Percentiles rank a stretch among this genome's conserved stretches.
phyloP scores from a whole-genome alignment of 1,140 invertebrate genomes.

The Drosophila tropicalis region DNA sequence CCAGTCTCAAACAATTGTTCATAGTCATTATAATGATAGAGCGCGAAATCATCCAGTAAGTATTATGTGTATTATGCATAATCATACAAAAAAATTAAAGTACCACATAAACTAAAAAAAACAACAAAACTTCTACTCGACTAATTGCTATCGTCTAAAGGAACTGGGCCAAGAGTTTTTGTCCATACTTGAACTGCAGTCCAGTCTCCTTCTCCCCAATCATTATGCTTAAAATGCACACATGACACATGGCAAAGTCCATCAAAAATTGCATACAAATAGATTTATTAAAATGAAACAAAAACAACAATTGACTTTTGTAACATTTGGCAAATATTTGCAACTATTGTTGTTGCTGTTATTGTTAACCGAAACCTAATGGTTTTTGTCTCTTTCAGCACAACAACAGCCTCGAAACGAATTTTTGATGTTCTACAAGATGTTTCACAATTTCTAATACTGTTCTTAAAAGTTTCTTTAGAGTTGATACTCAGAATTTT shows the following conservation, averaged over 20 bases:
- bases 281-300: slow-evolving; percentile 52
- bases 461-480: slow-evolving; percentile 57
- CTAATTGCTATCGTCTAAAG: slow-evolving; percentile 15
- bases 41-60: slow-evolving; percentile 76
- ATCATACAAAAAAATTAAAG: not conserved
- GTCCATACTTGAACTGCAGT: slow-evolving; percentile 52
- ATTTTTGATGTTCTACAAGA: slow-evolving; percentile 73
- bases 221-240: slow-evolving; percentile 48
- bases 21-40: slow-evolving; percentile 59
- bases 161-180: slow-evolving; percentile 62
- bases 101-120: not conserved
- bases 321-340: slow-evolving; percentile 46
- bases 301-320: slow-evolving; percentile 10
- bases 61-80: slow-evolving; percentile 13
- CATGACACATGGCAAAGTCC: slow-evolving; percentile 57
- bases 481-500: slow-evolving; percentile 47
- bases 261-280: slow-evolving; percentile 56
- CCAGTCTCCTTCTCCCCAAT: slow-evolving; percentile 35
- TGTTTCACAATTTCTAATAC: slow-evolving; percentile 61
- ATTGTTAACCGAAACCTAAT: slow-evolving; percentile 3
- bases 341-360: slow-evolving; percentile 14
- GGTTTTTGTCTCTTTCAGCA: slow-evolving; percentile 44
- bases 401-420: slow-evolving; percentile 68
- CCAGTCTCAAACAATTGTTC: not conserved
- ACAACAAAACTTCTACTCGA: not conserved